These are phyloP conservation scores for Styela plicata DNA, from an alignment of 23 tunicate genomes.

Conservation along the genomic window DNA sequence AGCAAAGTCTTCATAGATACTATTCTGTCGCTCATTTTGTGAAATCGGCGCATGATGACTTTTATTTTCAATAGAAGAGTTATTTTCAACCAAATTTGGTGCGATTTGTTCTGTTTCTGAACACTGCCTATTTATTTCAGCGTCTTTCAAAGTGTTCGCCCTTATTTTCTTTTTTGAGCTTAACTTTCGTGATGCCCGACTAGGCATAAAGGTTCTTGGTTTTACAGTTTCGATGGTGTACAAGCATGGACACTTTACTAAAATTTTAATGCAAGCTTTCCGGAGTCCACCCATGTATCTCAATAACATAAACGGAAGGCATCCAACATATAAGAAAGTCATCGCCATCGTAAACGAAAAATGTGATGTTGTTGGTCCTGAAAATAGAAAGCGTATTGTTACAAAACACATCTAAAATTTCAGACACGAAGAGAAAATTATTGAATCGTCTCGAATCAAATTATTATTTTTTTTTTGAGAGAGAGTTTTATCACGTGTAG, in stretches of 20 bases:
- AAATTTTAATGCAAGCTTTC: not conserved
- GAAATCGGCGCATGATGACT: not conserved
- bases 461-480: too few species aligned
- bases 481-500: too few species aligned
- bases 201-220: not conserved
- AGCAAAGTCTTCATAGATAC: not conserved
- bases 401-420: too few species aligned
- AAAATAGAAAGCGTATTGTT: too few species aligned
- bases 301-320: not conserved
- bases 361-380: not conserved
- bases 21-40: not conserved
- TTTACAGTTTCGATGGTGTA: not conserved
- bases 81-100: not conserved
- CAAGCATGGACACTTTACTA: conserved; percentile 21
- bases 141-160: not conserved
- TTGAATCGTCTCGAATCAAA: too few species aligned
- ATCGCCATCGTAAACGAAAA: not conserved
- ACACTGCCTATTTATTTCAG: not conserved
- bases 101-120: not conserved
- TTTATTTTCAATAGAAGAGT: not conserved
- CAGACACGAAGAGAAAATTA: too few species aligned
- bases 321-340: not conserved
- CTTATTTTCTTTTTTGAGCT: not conserved
- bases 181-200: not conserved
- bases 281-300: conserved; percentile 22